phyloP scores from a whole-genome alignment of 2,113 vertebrate genomes.

The Salminus brasiliensis region DNA sequence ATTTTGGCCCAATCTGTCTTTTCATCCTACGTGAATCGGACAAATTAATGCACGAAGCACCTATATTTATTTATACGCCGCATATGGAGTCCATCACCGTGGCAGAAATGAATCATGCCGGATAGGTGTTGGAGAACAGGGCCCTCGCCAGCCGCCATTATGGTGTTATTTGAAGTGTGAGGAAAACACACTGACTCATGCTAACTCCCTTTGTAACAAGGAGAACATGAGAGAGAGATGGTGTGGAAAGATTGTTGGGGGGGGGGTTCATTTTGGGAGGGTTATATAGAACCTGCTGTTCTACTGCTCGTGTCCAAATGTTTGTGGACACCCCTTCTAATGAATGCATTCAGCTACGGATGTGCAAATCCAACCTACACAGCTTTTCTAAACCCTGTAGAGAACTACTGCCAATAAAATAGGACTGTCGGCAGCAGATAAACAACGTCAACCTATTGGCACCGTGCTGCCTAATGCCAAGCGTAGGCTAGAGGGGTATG shows the following conservation, averaged over 20 bases:
- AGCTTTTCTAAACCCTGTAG: too few relatives aligned
- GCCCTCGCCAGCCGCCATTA: constrained; percentile 12
- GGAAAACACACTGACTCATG: constrained; percentile 37
- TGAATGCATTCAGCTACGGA: too few relatives aligned
- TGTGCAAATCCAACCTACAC: too few relatives aligned
- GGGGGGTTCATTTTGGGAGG: background rate
- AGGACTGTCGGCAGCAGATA: too few relatives aligned
- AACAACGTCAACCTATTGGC: too few relatives aligned
- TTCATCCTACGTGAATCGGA: background rate
- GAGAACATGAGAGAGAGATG: too few relatives aligned
- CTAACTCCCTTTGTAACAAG: background rate
- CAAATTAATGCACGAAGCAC: background rate
- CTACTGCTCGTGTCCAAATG: too few relatives aligned
- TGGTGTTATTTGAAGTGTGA: constrained; percentile 19
- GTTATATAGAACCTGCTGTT: too few relatives aligned
- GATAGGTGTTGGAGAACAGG: background rate
- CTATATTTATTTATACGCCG: background rate
- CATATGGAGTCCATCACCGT: background rate
- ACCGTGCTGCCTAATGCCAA: too few relatives aligned
- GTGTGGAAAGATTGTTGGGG: background rate
- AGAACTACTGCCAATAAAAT: too few relatives aligned
- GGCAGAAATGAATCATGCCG: background rate
- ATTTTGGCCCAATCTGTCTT: background rate
- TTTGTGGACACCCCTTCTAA: too few relatives aligned
- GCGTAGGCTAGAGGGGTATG: too few relatives aligned